Conservation (phyloP, 2,888 invertebrate genomes). For the Ischnus inquisitorius region DNA sequence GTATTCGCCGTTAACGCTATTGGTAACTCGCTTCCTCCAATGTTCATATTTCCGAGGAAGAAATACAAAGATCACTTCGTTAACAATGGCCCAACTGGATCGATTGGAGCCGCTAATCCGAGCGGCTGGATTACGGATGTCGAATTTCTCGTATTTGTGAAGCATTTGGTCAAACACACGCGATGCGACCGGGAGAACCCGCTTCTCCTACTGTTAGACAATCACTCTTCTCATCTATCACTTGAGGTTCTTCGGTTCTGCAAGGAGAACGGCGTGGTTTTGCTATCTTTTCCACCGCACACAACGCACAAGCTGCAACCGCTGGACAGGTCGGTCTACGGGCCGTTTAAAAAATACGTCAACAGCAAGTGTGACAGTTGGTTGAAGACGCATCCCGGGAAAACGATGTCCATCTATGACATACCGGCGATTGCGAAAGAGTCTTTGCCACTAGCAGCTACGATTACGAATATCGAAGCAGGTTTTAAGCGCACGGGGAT, state of each 20-base stretch:
- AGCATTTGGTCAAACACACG: slow-evolving; percentile 76
- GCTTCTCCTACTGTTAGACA: slow-evolving; percentile 77
- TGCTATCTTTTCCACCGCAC: slow-evolving; percentile 79
- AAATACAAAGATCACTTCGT: slow-evolving; percentile 70
- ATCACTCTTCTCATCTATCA: slow-evolving; percentile 76
- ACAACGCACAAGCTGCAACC: slow-evolving; percentile 80
- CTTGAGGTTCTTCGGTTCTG: slow-evolving; percentile 73
- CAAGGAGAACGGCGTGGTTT: slow-evolving; percentile 76
- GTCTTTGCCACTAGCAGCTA: slow-evolving; percentile 37
- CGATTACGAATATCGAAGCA: too few relatives aligned
- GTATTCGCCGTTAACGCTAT: slow-evolving; percentile 73
- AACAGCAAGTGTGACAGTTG: slow-evolving; percentile 73
- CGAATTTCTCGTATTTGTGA: slow-evolving; percentile 72
- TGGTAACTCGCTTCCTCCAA: slow-evolving; percentile 75
- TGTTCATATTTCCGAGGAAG: slow-evolving; percentile 76
- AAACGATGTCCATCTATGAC: slow-evolving; percentile 77
- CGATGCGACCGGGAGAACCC: slow-evolving; percentile 68
- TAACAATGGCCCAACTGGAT: slow-evolving; percentile 70
- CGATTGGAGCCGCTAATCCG: slow-evolving; percentile 70
- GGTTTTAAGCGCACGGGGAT: too few relatives aligned
- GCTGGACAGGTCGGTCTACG: slow-evolving; percentile 77
- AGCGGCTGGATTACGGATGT: slow-evolving; percentile 78
- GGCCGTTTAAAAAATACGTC: slow-evolving; percentile 77
- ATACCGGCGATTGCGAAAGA: slow-evolving; percentile 70
- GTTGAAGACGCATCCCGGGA: slow-evolving; percentile 72